A percentile compares a stretch with the other conserved stretches of the same genome.
Conservation (phyloP, 2,797 vertebrate species). For the Molossus alvarezi region DNA sequence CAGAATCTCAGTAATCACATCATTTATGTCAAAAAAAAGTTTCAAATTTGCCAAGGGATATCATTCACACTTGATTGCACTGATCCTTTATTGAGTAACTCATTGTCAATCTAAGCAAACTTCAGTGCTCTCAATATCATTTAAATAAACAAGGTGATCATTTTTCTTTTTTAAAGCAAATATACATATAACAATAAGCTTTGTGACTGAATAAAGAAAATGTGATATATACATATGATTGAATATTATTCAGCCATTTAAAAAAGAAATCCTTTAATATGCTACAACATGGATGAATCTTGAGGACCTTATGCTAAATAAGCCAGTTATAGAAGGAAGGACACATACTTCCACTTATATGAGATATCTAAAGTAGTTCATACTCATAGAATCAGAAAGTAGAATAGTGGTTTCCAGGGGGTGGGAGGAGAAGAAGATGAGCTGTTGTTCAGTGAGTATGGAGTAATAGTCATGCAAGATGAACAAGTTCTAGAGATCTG, state of each 20-base stretch:
- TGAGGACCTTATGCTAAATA: not conserved
- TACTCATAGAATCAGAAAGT: not conserved
- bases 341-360: not conserved
- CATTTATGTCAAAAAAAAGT: conserved; percentile 31
- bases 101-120: conserved; percentile 24
- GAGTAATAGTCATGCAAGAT: not conserved
- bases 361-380: not conserved
- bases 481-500: not conserved
- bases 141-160: not conserved
- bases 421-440: not conserved
- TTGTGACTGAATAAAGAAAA: conserved; percentile 2
- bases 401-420: not conserved
- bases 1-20: not conserved
- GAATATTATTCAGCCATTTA: not conserved
- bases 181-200: not conserved
- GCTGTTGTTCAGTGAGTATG: not conserved
- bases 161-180: conserved; percentile 55
- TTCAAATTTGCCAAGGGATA: not conserved
- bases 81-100: conserved; percentile 42
- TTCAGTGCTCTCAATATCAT: not conserved
- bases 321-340: not conserved
- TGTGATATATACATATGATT: not conserved
- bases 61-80: not conserved
- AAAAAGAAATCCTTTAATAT: not conserved
- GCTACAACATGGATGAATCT: not conserved